phyloP scores from a whole-genome alignment of 2,888 invertebrate genomes.

The Tyria jacobaeae region DNA sequence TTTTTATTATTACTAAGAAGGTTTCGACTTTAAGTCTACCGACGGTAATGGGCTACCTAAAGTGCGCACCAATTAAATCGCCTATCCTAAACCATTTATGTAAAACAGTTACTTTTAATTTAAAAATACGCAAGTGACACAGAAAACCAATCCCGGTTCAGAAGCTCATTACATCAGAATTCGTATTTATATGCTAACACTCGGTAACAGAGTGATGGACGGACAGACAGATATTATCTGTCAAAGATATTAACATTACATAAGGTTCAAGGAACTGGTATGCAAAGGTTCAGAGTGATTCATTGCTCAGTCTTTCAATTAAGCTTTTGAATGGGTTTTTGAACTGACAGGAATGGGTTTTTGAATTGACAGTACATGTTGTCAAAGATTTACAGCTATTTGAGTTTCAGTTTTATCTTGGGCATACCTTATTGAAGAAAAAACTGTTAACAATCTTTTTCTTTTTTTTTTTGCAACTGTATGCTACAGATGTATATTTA shows the following conservation, averaged over 20 bases:
- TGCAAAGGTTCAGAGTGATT: conserved; percentile 1
- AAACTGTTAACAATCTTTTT: no score
- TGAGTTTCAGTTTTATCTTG: background rate
- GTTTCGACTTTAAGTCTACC: no score
- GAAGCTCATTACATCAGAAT: conserved; percentile 22
- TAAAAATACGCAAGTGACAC: conserved; percentile 29
- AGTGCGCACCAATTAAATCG: background rate
- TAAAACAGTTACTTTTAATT: conserved; percentile 20
- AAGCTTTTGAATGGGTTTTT: background rate
- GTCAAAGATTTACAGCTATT: background rate
- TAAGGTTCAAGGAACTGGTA: conserved; percentile 43
- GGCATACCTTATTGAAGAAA: background rate
- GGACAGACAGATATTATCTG: conserved; percentile 52
- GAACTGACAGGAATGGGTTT: no score
- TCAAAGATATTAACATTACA: conserved; percentile 55
- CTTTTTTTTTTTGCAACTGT: no score
- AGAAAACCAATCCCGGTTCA: conserved; percentile 38
- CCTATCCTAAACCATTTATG: background rate
- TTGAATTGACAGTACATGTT: background rate
- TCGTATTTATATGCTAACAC: conserved; percentile 61
- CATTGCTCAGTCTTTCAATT: background rate
- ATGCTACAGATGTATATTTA: no score
- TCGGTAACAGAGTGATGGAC: conserved; percentile 51
- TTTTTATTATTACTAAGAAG: no score
- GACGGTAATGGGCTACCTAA: background rate